Percentiles rank a stretch among this genome's conserved stretches.
phyloP scores from a whole-genome alignment of 2,113 vertebrate genomes.

The Strigops habroptila region DNA sequence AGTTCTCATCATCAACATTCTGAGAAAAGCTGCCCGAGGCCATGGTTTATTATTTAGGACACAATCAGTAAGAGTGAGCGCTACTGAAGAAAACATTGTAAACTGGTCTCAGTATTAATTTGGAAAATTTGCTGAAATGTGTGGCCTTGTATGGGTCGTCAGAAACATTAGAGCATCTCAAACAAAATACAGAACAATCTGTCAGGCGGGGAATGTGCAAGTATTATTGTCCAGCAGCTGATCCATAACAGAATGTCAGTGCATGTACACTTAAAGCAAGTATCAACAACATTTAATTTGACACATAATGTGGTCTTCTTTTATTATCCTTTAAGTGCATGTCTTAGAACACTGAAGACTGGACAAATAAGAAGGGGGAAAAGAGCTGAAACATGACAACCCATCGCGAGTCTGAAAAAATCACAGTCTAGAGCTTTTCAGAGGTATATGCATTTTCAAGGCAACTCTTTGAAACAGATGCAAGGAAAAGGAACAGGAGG shows the following conservation, averaged over 20 bases:
- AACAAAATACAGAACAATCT: slow-evolving; percentile 66
- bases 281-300: slow-evolving; percentile 62
- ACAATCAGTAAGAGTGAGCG: slow-evolving; percentile 77
- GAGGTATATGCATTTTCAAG: slow-evolving; percentile 20
- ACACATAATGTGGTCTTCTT: slow-evolving; percentile 59
- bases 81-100: slow-evolving; percentile 67
- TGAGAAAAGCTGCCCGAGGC: slow-evolving; percentile 78
- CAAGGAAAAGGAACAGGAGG: not conserved
- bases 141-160: slow-evolving; percentile 71
- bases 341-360: slow-evolving; percentile 52
- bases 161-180: slow-evolving; percentile 67
- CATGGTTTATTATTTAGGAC: slow-evolving; percentile 80
- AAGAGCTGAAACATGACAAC: slow-evolving; percentile 46
- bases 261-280: slow-evolving; percentile 38
- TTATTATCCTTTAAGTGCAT: slow-evolving; percentile 61
- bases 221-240: slow-evolving; percentile 63
- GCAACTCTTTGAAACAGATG: not conserved
- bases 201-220: slow-evolving; percentile 53
- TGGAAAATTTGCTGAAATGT: slow-evolving; percentile 74
- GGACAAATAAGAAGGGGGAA: slow-evolving; percentile 18
- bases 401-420: slow-evolving; percentile 6
- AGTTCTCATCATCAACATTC: slow-evolving; percentile 92
- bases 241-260: slow-evolving; percentile 60
- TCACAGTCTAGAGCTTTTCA: not conserved
- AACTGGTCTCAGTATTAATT: slow-evolving; percentile 75